Base-by-base conservation (phyloP, 2,888 invertebrate genomes). In the Erebia aethiops region DNA sequence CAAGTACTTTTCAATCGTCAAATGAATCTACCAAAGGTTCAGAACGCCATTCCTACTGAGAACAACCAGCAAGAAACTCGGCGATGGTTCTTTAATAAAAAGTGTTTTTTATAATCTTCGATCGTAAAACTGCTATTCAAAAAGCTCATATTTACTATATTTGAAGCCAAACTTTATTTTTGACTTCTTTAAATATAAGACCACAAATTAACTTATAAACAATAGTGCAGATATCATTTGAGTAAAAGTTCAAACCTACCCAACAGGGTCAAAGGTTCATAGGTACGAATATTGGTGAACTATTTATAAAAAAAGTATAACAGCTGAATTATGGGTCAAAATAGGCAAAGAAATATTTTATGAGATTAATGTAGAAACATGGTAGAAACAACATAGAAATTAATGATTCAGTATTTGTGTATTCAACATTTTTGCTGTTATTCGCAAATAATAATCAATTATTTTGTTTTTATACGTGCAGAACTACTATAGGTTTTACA, bases 281-380 rank as follows among this genome's bases (percentile, higher is more conserved):
- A 21, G 54, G 56, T 56, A 18, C 26, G 35, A 64, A 52, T 52
- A 52, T 64, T 26, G 35, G 16, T 52, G 64, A 52, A 52, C 64
- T 52, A 64, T 64, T 11, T 64, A 52, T 52, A 64, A 52, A 52
- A 51, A 16, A 64, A 52, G 4, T 35, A 43, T 43, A 43, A 10
- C 3, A 58, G 41, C 35, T 58, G 58, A n/a, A n/a, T 41, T 14
- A n/a, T 41, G 14, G 14, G 7, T 7, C 18, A 56, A 5, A 56
- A 10, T 21, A 21, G 21, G 11, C 56, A 3, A 57, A 26, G 26
- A 57, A 14, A 51, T 60, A 60, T 41, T 60, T 41, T 60, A 43
- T 3, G 16, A 60, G 41, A 41, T 8, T 41, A 41, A 58, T 58
- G 14, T 35, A 41, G 21, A 41, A 8, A 43, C 43, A n/a, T n/a